phyloP scores from a whole-genome alignment of 1,140 invertebrate species.

The Drosophila novamexicana region DNA sequence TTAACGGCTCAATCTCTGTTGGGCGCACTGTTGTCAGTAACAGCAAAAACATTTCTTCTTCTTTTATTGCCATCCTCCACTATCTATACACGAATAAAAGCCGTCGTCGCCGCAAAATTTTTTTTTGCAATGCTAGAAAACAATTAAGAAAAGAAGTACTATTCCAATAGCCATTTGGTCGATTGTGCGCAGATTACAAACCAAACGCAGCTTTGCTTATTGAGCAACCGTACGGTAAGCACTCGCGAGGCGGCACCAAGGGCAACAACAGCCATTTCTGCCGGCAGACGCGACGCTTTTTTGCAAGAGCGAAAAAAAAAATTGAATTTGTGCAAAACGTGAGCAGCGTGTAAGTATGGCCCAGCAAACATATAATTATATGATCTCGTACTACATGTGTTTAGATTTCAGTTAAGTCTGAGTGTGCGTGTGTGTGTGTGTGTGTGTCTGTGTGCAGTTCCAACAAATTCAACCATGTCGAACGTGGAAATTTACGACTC shows the following conservation, averaged over 20 bases:
- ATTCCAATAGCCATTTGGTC: background rate
- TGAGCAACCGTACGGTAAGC: background rate
- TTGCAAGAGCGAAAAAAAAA: slow-evolving; percentile 18
- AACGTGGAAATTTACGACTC: slow-evolving; percentile 71
- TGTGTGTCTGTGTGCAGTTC: background rate
- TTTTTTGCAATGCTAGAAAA: slow-evolving; percentile 45
- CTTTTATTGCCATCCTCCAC: slow-evolving; percentile 30
- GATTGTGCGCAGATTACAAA: background rate
- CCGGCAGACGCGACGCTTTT: slow-evolving; percentile 68
- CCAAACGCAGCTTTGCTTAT: background rate
- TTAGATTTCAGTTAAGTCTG: background rate
- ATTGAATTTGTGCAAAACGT: slow-evolving; percentile 38
- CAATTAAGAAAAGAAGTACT: slow-evolving; percentile 25
- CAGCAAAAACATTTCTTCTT: slow-evolving; percentile 25
- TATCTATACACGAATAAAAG: slow-evolving; percentile 30
- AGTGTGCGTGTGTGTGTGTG: background rate
- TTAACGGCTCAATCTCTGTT: slow-evolving; percentile 5
- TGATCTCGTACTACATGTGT: slow-evolving; percentile 1
- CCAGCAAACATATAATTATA: slow-evolving; percentile 21
- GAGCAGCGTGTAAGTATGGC: slow-evolving; percentile 43
- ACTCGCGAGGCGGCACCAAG: slow-evolving; percentile 3
- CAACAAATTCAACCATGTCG: slow-evolving; percentile 35
- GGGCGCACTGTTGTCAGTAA: slow-evolving; percentile 6
- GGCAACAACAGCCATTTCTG: slow-evolving; percentile 16
- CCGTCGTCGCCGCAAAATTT: slow-evolving; percentile 27